Percentiles rank a stretch among this genome's conserved stretches.
These are phyloP conservation scores for pig (Sus scrofa) DNA, from an alignment of 2,113 vertebrate genomes.

Conservation along the genomic window T2T-Sscrofa CM000818.6:81023501-81024000, in stretches of 20 bases:
- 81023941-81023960: background rate
- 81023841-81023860: background rate
- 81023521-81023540: constrained; percentile 41
- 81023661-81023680: background rate
- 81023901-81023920: background rate
- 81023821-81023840: constrained; percentile 48
- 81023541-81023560: constrained; percentile 37
- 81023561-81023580: constrained; percentile 35
- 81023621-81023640: background rate
- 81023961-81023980: background rate
- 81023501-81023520: constrained; percentile 11
- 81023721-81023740: too few relatives aligned
- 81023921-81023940: constrained; percentile 13
- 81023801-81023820: background rate
- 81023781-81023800: background rate
- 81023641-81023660: background rate
- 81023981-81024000: background rate
- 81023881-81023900: background rate
- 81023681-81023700: background rate
- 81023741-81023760: too few relatives aligned
- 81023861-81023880: constrained; percentile 5
- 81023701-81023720: too few relatives aligned
- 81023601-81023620: background rate
- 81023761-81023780: too few relatives aligned
- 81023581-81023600: background rate